Base-by-base conservation (phyloP, 2,888 invertebrate genomes). In the Dryobota labecula region DNA sequence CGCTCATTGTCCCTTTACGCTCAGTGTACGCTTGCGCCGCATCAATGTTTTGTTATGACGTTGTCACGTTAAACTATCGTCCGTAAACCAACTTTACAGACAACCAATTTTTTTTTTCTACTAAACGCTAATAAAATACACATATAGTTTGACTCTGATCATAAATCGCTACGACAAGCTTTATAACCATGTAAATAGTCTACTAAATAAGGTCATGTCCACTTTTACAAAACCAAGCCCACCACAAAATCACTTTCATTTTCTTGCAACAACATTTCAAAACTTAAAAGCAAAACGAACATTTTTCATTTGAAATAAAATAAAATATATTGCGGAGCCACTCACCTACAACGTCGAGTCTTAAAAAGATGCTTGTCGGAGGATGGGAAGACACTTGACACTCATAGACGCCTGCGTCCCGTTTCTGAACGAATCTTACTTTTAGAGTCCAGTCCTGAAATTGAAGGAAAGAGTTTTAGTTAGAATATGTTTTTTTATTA, bases 361-460 rank as follows among this genome's bases (percentile, higher is more conserved):
- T 97, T 85, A 98, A 96, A 94, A 98, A 98, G 96, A 98, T 98
- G 94, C 98, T 98, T 80, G 98, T 98, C 86, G 98, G 98, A 79
- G 98, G 98, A 96, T 98, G 98, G 60, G 98, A 98, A 43, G 98
- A 98, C 71, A 98, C 98, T 96, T 98, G 98, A 93, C 98, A 98
- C 94, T 98, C 98, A 94, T 98, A 98, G 86, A 98, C 94, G 65
- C 98, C 98, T 47, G 98, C 98, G 91, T 99, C 98, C 85, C 98
- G 97, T 87, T 97, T 97, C 93, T 98, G 98, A 68, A 98, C 98
- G 94, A 97, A 98, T 92, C 98, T 98, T 90, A 99, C 98, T 96
- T 98, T 98, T 78, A 99, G 94, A 77, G 98, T 98, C 98, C 98
- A 99, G 94, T 98, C 98, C 98, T 98, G 96, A 76, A 76, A 80